Percentiles rank a stretch among this genome's conserved stretches.
Conservation (phyloP, 2,888 invertebrate genomes). For the Stomorhina lunata region DNA sequence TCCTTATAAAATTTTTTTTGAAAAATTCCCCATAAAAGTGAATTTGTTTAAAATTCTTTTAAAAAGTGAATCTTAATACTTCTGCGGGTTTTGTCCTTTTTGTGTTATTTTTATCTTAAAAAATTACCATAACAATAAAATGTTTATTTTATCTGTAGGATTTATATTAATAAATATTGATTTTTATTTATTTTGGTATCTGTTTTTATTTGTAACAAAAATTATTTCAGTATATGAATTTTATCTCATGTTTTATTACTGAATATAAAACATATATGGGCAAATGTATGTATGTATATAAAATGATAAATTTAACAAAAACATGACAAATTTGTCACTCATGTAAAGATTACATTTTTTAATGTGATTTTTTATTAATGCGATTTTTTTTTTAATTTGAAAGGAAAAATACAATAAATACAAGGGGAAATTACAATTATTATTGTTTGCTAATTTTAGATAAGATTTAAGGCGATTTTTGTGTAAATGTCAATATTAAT, state of each 20-base stretch:
- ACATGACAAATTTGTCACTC: not conserved
- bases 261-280: not conserved
- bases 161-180: constrained; percentile 11
- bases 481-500: no score
- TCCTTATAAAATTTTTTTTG: no score
- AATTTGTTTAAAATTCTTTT: no score
- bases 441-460: not conserved
- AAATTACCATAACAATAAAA: no score
- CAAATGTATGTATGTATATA: no score
- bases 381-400: not conserved
- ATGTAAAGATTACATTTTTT: not conserved
- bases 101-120: no score
- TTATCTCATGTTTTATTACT: not conserved
- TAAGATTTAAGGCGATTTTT: not conserved
- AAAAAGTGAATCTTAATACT: no score
- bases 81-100: no score
- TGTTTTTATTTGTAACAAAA: not conserved
- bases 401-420: not conserved
- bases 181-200: no score
- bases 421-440: not conserved
- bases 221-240: not conserved
- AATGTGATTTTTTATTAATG: no score
- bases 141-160: no score
- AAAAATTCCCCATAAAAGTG: no score
- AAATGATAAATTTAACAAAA: not conserved